Conservation (phyloP, 2,888 invertebrate species). For the Hirtodrosophila confusa region DNA sequence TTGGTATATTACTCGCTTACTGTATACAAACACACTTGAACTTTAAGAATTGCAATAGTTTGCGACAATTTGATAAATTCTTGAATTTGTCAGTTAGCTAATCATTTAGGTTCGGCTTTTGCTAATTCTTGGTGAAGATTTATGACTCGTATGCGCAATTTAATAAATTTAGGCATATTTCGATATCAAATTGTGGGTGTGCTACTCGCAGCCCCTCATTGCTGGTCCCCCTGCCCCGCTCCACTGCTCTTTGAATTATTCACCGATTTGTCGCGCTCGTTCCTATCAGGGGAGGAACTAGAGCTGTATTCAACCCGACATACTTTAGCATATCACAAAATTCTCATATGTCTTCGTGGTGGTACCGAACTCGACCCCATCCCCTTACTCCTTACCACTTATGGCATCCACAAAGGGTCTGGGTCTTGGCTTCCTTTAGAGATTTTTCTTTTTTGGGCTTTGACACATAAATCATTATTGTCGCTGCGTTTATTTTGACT, state of each 20-base stretch:
- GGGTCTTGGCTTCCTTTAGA: conserved; percentile 28
- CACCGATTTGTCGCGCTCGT: conserved; percentile 69
- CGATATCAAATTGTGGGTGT: conserved; percentile 27
- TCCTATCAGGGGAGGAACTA: conserved; percentile 21
- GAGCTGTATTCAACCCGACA: conserved; percentile 9
- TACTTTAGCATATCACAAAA: conserved; percentile 56
- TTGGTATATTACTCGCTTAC: not conserved
- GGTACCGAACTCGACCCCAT: not conserved
- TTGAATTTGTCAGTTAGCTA: conserved; percentile 6
- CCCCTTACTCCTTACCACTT: conserved; percentile 1
- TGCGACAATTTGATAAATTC: not conserved
- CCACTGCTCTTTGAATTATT: conserved; percentile 43
- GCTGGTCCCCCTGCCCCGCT: not conserved
- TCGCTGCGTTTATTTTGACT: conserved; percentile 73
- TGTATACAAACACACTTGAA: not conserved
- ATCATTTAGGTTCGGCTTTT: conserved; percentile 17
- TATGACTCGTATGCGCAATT: conserved; percentile 38
- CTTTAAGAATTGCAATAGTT: conserved; percentile 22
- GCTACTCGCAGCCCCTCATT: not conserved
- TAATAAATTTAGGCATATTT: conserved; percentile 57
- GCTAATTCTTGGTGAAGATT: conserved; percentile 40
- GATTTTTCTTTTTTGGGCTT: conserved; percentile 34
- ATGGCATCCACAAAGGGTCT: conserved; percentile 23
- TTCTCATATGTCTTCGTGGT: conserved; percentile 43
- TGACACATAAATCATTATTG: conserved; percentile 71